A percentile compares a stretch with the other conserved stretches of the same genome.
Conservation (phyloP, 2,797 vertebrate genomes). For the Botia kubotai region DNA sequence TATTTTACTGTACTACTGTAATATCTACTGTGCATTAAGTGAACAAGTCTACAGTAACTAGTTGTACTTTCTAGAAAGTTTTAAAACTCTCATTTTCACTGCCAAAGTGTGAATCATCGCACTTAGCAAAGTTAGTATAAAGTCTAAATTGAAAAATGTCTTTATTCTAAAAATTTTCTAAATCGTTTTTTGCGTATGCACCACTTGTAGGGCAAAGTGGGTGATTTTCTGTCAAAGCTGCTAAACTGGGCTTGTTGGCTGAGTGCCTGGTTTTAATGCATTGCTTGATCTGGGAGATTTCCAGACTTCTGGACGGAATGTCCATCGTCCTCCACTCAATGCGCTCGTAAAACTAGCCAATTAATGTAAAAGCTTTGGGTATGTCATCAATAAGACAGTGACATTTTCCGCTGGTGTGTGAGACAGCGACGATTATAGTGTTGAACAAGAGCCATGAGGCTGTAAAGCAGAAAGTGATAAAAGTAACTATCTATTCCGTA, state of each 20-base stretch:
- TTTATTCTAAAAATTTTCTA: not conserved
- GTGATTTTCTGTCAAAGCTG: conserved; percentile 38
- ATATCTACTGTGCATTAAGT: not conserved
- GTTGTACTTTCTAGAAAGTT: not conserved
- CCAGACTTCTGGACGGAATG: conserved; percentile 55
- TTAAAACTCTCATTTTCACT: too few relatives aligned
- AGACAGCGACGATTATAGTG: conserved; percentile 55
- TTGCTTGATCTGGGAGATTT: conserved; percentile 64
- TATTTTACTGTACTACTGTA: too few relatives aligned
- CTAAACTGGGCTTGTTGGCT: conserved; percentile 51
- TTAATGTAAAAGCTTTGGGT: conserved; percentile 74
- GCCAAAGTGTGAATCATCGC: not conserved
- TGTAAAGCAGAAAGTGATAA: conserved; percentile 50
- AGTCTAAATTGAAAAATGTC: not conserved
- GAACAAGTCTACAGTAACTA: not conserved
- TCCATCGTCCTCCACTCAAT: conserved; percentile 53
- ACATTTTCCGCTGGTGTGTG: conserved; percentile 59
- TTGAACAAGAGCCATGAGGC: conserved; percentile 68
- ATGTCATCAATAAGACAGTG: conserved; percentile 66
- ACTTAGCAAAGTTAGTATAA: not conserved
- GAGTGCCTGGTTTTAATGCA: conserved; percentile 63
- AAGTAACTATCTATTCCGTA: conserved; percentile 35
- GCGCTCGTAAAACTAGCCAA: conserved; percentile 69
- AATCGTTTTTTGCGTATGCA: not conserved
- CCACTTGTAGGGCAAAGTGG: conserved; percentile 20